Conservation (phyloP, 92 coral and sea anemone genomes). For the Montipora capitata region DNA sequence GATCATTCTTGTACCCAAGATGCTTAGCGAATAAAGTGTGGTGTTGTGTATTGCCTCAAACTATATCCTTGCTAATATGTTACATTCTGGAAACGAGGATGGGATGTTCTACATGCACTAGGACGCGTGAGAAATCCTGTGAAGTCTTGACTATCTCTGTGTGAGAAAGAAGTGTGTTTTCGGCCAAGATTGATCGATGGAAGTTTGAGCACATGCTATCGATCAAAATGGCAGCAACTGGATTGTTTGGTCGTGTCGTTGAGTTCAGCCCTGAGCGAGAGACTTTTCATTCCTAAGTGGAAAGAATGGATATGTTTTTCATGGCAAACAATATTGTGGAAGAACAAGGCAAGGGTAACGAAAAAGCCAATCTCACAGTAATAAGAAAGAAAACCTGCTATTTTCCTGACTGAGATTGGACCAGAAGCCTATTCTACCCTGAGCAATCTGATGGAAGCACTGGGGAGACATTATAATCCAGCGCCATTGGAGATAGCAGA, state of each 20-base stretch:
- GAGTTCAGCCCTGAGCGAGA: slow-evolving; percentile 16
- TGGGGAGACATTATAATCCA: slow-evolving; percentile 47
- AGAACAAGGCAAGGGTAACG: neutral
- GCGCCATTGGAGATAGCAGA: slow-evolving; percentile 52
- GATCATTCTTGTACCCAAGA: no score
- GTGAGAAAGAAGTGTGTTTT: no score
- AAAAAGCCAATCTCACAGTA: slow-evolving; percentile 2
- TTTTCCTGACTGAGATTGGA: slow-evolving; percentile 48
- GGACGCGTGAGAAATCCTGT: no score
- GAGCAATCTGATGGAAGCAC: neutral
- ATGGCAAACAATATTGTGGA: slow-evolving; percentile 30
- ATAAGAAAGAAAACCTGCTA: slow-evolving; percentile 25
- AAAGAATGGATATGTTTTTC: slow-evolving; percentile 47
- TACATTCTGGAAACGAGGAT: no score
- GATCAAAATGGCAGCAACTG: no score
- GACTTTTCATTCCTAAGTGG: slow-evolving; percentile 14
- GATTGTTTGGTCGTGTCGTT: slow-evolving; percentile 29
- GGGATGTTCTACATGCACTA: no score
- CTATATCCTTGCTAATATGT: no score
- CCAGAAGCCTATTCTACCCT: slow-evolving; percentile 26
- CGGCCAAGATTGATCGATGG: no score
- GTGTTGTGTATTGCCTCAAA: no score
- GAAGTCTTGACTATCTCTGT: no score
- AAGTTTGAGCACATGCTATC: no score
- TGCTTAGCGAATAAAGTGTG: no score